A percentile compares a stretch with the other conserved stretches of the same genome.
Conservation (phyloP, 2,888 invertebrate species). For the Spilosoma lubricipeda region DNA sequence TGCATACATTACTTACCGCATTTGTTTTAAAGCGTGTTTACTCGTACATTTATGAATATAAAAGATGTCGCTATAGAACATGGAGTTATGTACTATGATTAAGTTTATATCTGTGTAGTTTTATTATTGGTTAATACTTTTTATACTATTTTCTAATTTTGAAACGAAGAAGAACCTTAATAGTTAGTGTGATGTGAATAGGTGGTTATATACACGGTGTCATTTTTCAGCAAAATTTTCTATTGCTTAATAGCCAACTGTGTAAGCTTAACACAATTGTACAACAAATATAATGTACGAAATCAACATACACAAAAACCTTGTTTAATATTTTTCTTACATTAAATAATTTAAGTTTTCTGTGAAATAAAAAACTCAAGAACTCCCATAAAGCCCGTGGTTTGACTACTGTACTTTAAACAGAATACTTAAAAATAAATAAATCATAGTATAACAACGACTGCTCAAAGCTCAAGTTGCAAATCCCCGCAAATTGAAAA, state of each 20-base stretch:
- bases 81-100: neutral
- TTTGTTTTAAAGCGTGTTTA: neutral
- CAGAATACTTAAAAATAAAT: conserved; percentile 38
- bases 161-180: too few relatives aligned
- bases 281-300: too few relatives aligned
- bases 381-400: neutral
- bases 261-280: too few relatives aligned
- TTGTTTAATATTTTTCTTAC: too few relatives aligned
- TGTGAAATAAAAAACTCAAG: neutral
- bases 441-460: conserved; percentile 56
- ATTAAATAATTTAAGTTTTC: neutral
- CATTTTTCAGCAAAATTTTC: too few relatives aligned
- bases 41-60: neutral
- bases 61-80: neutral
- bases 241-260: too few relatives aligned
- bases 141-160: neutral
- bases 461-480: conserved; percentile 67
- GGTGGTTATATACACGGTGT: too few relatives aligned
- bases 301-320: too few relatives aligned
- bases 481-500: conserved; percentile 85
- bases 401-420: neutral
- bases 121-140: neutral
- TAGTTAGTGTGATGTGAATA: too few relatives aligned
- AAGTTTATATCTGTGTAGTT: too few relatives aligned
- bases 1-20: conserved; percentile 25